Evolutionary conservation across 2,888 invertebrate genomes (phyloP), one percentile per base, ranked within the genome.

Genomic region (Frankliniella intonsa): DNA sequence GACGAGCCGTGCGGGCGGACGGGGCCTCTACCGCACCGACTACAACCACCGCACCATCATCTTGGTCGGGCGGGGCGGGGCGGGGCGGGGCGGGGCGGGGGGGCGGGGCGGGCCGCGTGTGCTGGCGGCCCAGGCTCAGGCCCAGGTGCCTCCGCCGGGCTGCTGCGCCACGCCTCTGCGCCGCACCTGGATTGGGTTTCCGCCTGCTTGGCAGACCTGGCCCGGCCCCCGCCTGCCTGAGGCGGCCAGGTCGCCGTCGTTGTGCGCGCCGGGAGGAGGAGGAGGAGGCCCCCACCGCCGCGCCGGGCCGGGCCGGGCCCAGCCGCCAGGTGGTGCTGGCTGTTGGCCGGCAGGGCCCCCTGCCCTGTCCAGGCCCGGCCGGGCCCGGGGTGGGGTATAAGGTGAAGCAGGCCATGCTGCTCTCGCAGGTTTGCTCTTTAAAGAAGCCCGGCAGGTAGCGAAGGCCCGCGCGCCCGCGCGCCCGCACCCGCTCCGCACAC

Each of bases 121-220:
- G 62, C 62, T 7, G 7, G 62, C 62, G n/a, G 62, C 55, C 55
- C 51, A 51, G 51, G 14, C 51, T 14, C 55, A 3, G 55, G 3
- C 55, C 55, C 62, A 62, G 62, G 62, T 62, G 62, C 62, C 62
- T 14, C 7, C 7, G 17, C 62, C 17, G 62, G 38, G 38, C 38
- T 38, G 38, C 38, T 38, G 38, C 5, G 62, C 14, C 62, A 7
- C 14, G 62, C 62, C 14, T 10, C 62, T 8, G 62, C 62, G 62
- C 62, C 14, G 69, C 69, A 76, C 69, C 69, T 76, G 69, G 69
- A 76, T 76, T 76, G 69, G n/a, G 69, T 76, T 76, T 76, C 69
- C 69, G 69, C 69, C 22, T 76, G 25, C 69, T 22, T 12, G 22
- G 12, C 69, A 25, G 69, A 38, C 38, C 38, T 38, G 38, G 38